Percentiles rank a stretch among this genome's conserved stretches.
Evolutionary conservation across 2,113 vertebrate species (phyloP).

Genomic region (Chauna torquata): DNA sequence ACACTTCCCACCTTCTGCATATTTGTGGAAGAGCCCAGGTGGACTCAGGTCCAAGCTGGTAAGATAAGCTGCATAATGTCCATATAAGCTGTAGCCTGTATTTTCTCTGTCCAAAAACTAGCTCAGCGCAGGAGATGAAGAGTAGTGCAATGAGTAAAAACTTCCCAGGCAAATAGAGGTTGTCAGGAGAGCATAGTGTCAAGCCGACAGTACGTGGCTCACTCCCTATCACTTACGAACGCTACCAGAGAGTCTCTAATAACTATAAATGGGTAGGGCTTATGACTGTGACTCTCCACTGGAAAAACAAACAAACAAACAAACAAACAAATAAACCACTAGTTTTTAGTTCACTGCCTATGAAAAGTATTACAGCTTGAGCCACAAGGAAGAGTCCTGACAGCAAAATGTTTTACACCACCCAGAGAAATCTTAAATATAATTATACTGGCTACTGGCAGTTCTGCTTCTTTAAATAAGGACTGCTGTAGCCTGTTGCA

Average conservation of each 20-base stretch:
- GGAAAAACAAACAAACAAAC: background rate
- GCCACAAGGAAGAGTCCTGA: background rate
- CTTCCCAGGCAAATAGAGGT: background rate
- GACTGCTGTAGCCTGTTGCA: background rate
- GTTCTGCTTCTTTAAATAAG: background rate
- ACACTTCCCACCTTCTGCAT: background rate
- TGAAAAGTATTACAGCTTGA: background rate
- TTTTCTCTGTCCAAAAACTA: background rate
- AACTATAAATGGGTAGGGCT: rapidly evolving
- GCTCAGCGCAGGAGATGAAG: background rate
- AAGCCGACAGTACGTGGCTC: background rate
- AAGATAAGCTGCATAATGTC: background rate
- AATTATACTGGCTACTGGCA: background rate
- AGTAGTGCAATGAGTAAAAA: background rate
- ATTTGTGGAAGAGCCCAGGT: background rate
- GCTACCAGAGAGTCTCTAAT: background rate
- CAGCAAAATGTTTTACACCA: background rate
- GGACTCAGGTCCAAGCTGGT: background rate
- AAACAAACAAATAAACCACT: background rate
- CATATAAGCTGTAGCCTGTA: background rate
- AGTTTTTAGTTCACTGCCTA: background rate
- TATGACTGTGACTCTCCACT: background rate
- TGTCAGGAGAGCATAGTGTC: background rate
- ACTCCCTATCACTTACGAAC: background rate
- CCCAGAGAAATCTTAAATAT: background rate